Base-by-base conservation (phyloP, 2,888 invertebrate genomes). In the Platycheirus albimanus region DNA sequence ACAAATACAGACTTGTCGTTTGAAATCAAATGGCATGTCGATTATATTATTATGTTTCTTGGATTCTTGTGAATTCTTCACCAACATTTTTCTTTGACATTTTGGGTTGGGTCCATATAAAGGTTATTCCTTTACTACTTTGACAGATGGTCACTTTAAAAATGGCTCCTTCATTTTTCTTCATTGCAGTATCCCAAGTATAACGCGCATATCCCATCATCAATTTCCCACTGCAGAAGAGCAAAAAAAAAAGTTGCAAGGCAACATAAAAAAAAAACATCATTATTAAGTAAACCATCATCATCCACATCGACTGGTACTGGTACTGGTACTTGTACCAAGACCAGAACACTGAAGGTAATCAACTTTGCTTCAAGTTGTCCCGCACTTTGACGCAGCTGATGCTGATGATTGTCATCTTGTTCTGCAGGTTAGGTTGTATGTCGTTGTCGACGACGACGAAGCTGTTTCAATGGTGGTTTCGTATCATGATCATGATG, bases 341-440 rank as follows among this genome's bases (percentile, higher is more conserved):
- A 69, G 69, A 56, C 69, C 56, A 47, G 69, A 69, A 51, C 47
- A 33, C 24, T 56, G 69, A 69, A 69, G 69, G 69, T 69, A 56
- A 69, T 70, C 70, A 70, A 58, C 70, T 58, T 58, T 49, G 36
- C 70, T 70, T 33, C 70, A 58, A 70, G 70, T 49, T 58, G 58
- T 58, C 70, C 70, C 70, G 70, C 70, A 58, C 70, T 58, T 56
- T 49, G 70, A 58, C 58, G 58, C 58, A 49, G 70, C 66, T 66
- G 70, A 70, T 58, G 58, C 70, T 56, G 58, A 58, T 49, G 70
- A 49, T 70, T 70, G 70, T 70, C 58, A 70, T 70, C 70, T 70
- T 58, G 70, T 58, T 58, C 58, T 70, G 70, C 70, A 49, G 58
- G 70, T 70, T 58, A 15, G 47, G 33, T n/a, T 33, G 47, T 38